Evolutionary conservation across 1,140 invertebrate species (phyloP), one percentile per base, ranked within the genome.

Genomic region (Macrosteles quadrilineatus): DNA sequence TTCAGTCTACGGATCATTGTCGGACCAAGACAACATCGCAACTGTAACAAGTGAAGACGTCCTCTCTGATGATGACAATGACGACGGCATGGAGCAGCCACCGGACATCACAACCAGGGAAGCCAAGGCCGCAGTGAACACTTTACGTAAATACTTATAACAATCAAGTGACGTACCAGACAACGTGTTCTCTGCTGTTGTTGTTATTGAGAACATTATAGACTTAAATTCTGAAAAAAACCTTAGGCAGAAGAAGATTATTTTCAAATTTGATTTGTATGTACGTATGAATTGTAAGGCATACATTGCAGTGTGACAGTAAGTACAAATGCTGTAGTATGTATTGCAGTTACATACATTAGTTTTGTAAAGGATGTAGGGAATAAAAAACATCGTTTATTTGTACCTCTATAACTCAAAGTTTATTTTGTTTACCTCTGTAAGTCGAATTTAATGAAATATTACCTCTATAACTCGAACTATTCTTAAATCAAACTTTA

Each of bases 361-460:
- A 59, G 55, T 27, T 59, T 59, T 59, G 55, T 59, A 59, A 59
- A 59, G 30, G 55, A 59, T 59, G 55, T 59, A 59, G 55, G 55
- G 55, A 59, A 59, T 23, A 59, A 59, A 59, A 59, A 59, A 59
- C 55, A 59, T 59, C 55, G 14, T 59, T 59, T 59, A 59, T 59
- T 59, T 59, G 3, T 59, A 59, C 55, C 55, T 59, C 55, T 21
- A 64, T 30, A 30, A 32, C 62, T 64, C 25, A 3, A 64, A 64
- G 25, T 64, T 64, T 64, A 64, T 64, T 64, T 64, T 64, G 62
- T 64, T 64, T 14, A 30, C 62, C 62, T 64, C 62, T 64, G 62
- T 64, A 32, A 64, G 62, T 64, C 23, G 23, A 64, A 64, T 64
- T 64, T n/a, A n/a, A n/a, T n/a, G n/a, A n/a, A n/a, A n/a, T n/a